Evolutionary conservation across 2,888 invertebrate genomes (phyloP), one percentile per base, ranked within the genome.

Genomic region (Kuschelorhynchus macadamiae): DNA sequence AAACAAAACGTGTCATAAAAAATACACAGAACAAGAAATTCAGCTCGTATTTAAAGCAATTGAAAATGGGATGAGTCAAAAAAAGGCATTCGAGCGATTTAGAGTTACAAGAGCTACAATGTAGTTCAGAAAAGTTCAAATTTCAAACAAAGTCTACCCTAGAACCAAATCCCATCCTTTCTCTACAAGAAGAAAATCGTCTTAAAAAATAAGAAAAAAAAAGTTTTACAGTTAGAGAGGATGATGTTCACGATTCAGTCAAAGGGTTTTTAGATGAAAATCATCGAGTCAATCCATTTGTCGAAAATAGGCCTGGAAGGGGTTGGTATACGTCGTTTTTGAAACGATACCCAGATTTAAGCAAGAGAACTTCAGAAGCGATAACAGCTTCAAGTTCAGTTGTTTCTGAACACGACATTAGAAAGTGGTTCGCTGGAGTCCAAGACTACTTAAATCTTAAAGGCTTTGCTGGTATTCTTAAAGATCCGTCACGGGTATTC

Each of bases 341-440:
- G 18, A 53, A 67, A 30, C 39, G 76, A 39, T 75, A 77, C 67
- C 75, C 75, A 25, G 61, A 74, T 21, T 59, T 77, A 32, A 50
- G 59, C 25, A 36, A 36, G 21, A 57, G 76, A 47, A 76, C 71
- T 59, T 52, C 74, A 41, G 75, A 78, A 67, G 63, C 70, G 44
- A 74, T 78, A 20, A 77, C 77, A 25, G 57, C 71, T 46, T 73
- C 77, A 32, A 78, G 76, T 50, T 21, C 62, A 21, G 56, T 39
- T 46, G 67, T 78, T 12, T 68, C 74, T 14, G 74, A 77, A 69
- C 61, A 52, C 21, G 71, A 77, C 57, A 75, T 76, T n/a, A 74
- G 62, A 63, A 55, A 57, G 16, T 76, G 77, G 76, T 77, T 77
- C 60, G 46, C 57, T n/a, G 50, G 69, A 42, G 68, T 76, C 52